A percentile compares a stretch with the other conserved stretches of the same genome.
phyloP scores from a whole-genome alignment of 2,888 invertebrate genomes.

The Drosophila pseudotakahashii region DNA sequence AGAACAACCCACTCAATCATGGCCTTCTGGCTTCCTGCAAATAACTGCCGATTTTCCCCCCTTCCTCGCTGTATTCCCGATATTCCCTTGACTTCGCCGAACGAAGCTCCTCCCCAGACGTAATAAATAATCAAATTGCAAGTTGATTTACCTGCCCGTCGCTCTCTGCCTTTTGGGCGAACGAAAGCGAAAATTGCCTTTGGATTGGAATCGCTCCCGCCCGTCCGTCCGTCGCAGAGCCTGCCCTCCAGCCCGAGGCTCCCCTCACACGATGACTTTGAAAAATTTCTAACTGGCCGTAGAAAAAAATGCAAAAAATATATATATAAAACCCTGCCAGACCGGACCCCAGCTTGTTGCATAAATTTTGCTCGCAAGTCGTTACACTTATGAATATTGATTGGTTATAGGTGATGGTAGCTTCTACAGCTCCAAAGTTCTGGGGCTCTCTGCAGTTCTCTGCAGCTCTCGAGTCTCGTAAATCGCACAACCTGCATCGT shows the following conservation, averaged over 20 bases:
- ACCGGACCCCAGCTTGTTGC: conserved; percentile 46
- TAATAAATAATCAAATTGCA: conserved; percentile 78
- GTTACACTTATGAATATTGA: conserved; percentile 73
- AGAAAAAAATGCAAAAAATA: background rate
- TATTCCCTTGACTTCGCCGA: background rate
- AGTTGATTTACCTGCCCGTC: conserved; percentile 61
- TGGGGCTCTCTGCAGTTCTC: background rate
- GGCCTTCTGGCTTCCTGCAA: conserved; percentile 47
- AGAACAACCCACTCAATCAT: conserved; percentile 66
- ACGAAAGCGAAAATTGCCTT: conserved; percentile 68
- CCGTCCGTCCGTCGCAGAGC: background rate
- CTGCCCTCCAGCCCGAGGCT: conserved; percentile 22
- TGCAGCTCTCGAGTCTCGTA: conserved; percentile 28
- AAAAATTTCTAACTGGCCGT: conserved; percentile 67
- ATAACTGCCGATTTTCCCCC: conserved; percentile 5
- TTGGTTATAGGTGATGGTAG: conserved; percentile 63
- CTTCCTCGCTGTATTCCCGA: background rate
- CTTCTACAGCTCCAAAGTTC: background rate
- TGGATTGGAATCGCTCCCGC: conserved; percentile 34
- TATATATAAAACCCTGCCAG: conserved; percentile 19
- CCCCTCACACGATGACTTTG: conserved; percentile 70
- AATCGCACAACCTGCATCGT: conserved; percentile 60
- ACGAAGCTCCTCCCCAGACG: conserved; percentile 54
- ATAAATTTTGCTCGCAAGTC: conserved; percentile 58
- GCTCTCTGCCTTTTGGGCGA: conserved; percentile 48